Percentiles rank a stretch among this genome's conserved stretches.
These are phyloP conservation scores for Brachionus rotundiformis DNA, from an alignment of 1,140 invertebrate species.

Conservation along the genomic window DNA sequence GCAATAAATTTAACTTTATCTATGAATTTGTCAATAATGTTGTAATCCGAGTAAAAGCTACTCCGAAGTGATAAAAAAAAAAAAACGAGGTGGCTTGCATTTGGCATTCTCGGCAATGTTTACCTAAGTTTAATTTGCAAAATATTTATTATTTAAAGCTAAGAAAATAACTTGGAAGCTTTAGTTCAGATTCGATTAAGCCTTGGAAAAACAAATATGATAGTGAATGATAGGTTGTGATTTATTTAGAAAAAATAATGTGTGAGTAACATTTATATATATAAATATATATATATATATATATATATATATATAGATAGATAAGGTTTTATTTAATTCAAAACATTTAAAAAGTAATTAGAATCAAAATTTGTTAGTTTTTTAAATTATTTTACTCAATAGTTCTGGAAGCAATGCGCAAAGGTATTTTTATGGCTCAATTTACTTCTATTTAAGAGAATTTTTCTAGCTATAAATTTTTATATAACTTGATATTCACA, in stretches of 20 bases:
- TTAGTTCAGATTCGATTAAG: conserved; percentile 6
- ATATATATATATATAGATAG: no score
- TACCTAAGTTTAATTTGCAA: conserved; percentile 21
- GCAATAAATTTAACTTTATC: conserved; percentile 37
- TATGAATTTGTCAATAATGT: conserved; percentile 36
- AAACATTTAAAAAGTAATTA: background rate
- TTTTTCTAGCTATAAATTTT: background rate
- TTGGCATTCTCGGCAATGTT: conserved; percentile 30
- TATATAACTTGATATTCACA: background rate
- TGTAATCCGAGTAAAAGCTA: background rate
- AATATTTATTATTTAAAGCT: conserved; percentile 33
- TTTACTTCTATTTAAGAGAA: background rate
- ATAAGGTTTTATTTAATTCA: conserved; percentile 36
- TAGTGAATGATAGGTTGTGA: background rate
- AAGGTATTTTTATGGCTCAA: background rate
- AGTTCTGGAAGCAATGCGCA: background rate
- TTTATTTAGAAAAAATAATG: no score
- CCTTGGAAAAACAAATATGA: conserved; percentile 11
- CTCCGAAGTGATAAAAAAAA: background rate
- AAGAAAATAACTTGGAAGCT: background rate
- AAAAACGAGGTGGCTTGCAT: background rate
- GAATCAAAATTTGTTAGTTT: background rate
- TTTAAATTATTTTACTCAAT: background rate
- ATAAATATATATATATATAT: no score
- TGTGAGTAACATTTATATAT: conserved; percentile 27